Base-by-base conservation (phyloP, 2,888 invertebrate species). In the Drosophila kuntzei region DNA sequence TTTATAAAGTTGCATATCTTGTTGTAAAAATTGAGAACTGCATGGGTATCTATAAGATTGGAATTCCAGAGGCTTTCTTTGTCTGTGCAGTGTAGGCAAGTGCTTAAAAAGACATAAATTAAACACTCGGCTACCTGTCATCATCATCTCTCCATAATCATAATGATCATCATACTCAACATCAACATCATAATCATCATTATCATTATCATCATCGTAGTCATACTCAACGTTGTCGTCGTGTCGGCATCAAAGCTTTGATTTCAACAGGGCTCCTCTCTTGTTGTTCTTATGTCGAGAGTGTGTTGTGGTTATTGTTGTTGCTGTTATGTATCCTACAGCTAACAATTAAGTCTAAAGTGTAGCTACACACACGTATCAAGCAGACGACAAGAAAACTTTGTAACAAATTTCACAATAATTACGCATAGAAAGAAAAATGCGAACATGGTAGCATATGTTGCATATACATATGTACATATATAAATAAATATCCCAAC, bases 91-190 rank as follows among this genome's bases (percentile, higher is more conserved):
- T 43, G 63, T 34, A 49, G 71, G 78, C 79, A 83, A 83, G 84
- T 85, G 84, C 84, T 85, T 88, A 88, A 85, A 89, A 85, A 83
- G 87, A 88, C 84, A 85, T 85, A 88, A 82, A 84, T 84, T 84
- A 84, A 84, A 84, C 88, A 84, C 86, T 86, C 71, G 83, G 83
- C 83, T 84, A 84, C 83, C 83, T 84, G 83, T 87, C 83, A 87
- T 87, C 87, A 84, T 61, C 75, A 43, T 55, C 55, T 47, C 14
- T 36, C 37, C 57, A 54, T 67, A 39, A 50, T 47, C 58, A 69
- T 61, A 16, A 57, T 58, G 29, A 68, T 57, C 37, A 55, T 46
- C 27, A 55, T 12, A 27, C 32, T 51, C 27, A 41, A 16, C 51
- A 65, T 57, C 43, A 67, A 55, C 37, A 62, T 43, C 34, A 55